A percentile compares a stretch with the other conserved stretches of the same genome.
Evolutionary conservation across 1,140 invertebrate species (phyloP).

Genomic region (Habropoda laboriosa): DNA sequence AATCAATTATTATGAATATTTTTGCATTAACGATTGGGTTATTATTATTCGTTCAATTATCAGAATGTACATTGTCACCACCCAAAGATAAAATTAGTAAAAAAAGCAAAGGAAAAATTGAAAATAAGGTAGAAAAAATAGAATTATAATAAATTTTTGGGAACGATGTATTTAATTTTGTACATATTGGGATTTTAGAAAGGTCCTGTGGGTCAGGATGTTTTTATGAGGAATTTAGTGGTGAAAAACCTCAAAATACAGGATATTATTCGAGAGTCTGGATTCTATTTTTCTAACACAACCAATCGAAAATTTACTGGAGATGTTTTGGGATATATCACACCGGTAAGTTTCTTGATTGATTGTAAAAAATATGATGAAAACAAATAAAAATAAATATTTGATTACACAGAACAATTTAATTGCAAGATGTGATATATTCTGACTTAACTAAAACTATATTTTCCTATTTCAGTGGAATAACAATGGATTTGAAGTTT

Average conservation of each 20-base stretch:
- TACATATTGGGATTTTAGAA: slow-evolving; percentile 68
- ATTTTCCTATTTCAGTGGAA: slow-evolving; percentile 91
- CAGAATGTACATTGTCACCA: slow-evolving; percentile 70
- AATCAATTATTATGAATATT: slow-evolving; percentile 66
- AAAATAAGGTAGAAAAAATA: slow-evolving; percentile 63
- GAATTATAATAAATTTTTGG: neutral
- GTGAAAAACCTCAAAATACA: slow-evolving; percentile 84
- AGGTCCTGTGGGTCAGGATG: slow-evolving; percentile 86
- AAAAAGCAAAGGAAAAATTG: slow-evolving; percentile 66
- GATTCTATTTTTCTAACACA: slow-evolving; percentile 87
- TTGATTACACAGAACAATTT: too few species aligned
- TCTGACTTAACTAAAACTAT: slow-evolving; percentile 9
- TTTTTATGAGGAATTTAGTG: slow-evolving; percentile 87
- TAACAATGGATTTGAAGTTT: slow-evolving; percentile 95
- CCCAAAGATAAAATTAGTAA: slow-evolving; percentile 61
- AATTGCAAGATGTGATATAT: too few species aligned
- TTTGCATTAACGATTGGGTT: slow-evolving; percentile 51
- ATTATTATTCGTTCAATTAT: slow-evolving; percentile 54
- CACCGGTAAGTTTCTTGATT: slow-evolving; percentile 87
- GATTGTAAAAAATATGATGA: neutral
- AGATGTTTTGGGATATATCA: slow-evolving; percentile 92
- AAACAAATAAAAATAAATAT: neutral
- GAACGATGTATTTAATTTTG: neutral
- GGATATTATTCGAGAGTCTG: slow-evolving; percentile 90
- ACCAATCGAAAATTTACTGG: slow-evolving; percentile 86